Base-by-base conservation (phyloP, 2,888 invertebrate species). In the Ernsta delagoae region DNA sequence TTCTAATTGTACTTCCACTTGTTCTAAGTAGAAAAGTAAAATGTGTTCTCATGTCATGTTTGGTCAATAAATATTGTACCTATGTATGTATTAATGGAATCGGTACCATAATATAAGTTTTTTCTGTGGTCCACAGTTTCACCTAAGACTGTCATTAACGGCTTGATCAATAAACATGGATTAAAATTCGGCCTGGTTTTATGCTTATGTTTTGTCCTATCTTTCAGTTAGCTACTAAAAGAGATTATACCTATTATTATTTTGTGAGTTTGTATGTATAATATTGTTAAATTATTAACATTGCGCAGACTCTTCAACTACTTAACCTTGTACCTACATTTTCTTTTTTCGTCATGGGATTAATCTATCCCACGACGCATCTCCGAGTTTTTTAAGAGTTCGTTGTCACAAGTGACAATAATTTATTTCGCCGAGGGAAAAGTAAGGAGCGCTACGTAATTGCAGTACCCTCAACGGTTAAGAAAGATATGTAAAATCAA, bases 361-460 rank as follows among this genome's bases (percentile, higher is more conserved):
- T 9, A 24, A 53, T 53, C 53, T 8, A 53, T 53, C 53, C 53
- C 50, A 48, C 16, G 8, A 8, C 50, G 50, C 16, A 53, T 53
- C 53, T 24, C 9, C 24, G 11, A 24, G 9, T 24, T 53, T 53
- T 53, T 24, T 9, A 9, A 53, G 16, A 53, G 24, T 24, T 24
- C 24, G 24, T 53, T 53, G 53, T 53, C 16, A 53, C 8, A 53
- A 24, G 9, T 24, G 50, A 53, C 16, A 6, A 53, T 53, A 53
- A 53, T 53, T 53, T 53, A 53, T 53, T 24, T 53, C 24, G 53
- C 24, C 9, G 53, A 53, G 53, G 24, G 24, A 53, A 24, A 24
- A 9, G 24, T 8, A 53, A 53, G 53, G 4, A n/a, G 45, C 45
- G 4, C 12, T 48, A 5, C 48, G 12, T 50, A 16, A 16, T 50